These are phyloP conservation scores for Saimiri boliviensis DNA, from an alignment of 2,113 vertebrate genomes.

Conservation along the genomic window DNA sequence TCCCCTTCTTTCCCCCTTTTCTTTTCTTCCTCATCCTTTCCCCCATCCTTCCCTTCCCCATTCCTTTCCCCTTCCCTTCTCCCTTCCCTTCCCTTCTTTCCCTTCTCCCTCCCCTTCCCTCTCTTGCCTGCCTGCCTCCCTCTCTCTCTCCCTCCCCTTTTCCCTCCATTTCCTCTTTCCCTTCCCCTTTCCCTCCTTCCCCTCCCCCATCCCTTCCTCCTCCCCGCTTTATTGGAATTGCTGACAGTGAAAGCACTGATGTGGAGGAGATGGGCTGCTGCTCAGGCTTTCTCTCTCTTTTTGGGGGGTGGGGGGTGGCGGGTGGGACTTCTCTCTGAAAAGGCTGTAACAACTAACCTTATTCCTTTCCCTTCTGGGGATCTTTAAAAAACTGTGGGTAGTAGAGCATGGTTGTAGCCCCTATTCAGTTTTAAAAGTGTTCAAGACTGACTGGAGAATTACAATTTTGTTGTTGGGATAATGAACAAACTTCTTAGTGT, in stretches of 20 bases:
- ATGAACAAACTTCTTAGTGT: neutral
- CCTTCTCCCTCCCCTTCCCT: too few species aligned
- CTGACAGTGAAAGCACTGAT: neutral
- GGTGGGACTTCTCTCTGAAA: neutral
- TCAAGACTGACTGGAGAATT: neutral
- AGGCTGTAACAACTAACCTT: neutral
- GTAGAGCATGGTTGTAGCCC: neutral
- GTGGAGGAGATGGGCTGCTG: neutral
- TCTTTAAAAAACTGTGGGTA: neutral
- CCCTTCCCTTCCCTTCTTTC: too few species aligned
- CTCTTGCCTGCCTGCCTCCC: neutral
- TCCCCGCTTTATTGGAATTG: neutral
- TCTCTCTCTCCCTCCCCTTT: too few species aligned
- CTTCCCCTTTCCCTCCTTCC: neutral
- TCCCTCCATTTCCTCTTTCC: too few species aligned
- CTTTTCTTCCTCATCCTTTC: too few species aligned
- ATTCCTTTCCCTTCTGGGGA: neutral
- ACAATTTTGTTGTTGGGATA: neutral
- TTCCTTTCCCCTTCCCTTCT: too few species aligned
- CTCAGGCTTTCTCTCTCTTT: neutral
- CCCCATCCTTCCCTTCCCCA: rapidly evolving
- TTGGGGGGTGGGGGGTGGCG: neutral
- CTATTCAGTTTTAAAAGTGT: slow-evolving; percentile 3
- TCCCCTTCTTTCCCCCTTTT: too few species aligned
- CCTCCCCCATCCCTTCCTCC: too few species aligned